These are phyloP conservation scores for Syrphus vitripennis DNA, from an alignment of 2,888 invertebrate genomes.

Conservation along the genomic window DNA sequence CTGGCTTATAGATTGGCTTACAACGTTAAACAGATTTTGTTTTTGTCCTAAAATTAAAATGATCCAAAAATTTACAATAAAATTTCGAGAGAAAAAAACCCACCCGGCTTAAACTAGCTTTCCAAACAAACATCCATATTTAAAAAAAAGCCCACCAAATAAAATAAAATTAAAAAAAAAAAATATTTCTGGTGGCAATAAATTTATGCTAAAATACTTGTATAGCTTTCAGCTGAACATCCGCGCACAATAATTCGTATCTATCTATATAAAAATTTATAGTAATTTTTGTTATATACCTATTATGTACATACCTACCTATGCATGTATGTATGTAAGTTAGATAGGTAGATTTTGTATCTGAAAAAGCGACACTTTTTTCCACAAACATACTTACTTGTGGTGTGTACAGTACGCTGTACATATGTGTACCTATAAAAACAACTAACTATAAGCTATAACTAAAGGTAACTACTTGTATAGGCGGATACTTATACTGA, in stretches of 20 bases:
- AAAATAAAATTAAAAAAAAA: constrained; percentile 25
- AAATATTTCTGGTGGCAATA: constrained; percentile 44
- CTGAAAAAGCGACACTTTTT: constrained; percentile 15
- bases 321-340: too few species aligned
- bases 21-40: background rate
- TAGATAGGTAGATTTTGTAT: constrained; percentile 39
- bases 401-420: background rate
- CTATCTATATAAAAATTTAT: background rate
- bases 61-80: background rate
- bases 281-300: background rate
- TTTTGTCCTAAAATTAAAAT: background rate
- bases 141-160: background rate
- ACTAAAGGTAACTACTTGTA: constrained; percentile 12
- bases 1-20: constrained; percentile 21
- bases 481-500: constrained; percentile 45
- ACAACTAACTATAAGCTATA: background rate
- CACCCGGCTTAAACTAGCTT: constrained; percentile 41
- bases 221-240: constrained; percentile 52
- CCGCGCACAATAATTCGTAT: constrained; percentile 9
- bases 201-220: constrained; percentile 62
- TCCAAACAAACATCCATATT: background rate
- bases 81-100: background rate
- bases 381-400: constrained; percentile 1
- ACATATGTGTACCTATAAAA: background rate
- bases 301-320: background rate